Percentiles rank a stretch among this genome's conserved stretches.
Conservation (phyloP, 2,888 invertebrate genomes). For the Acleris laterana region DNA sequence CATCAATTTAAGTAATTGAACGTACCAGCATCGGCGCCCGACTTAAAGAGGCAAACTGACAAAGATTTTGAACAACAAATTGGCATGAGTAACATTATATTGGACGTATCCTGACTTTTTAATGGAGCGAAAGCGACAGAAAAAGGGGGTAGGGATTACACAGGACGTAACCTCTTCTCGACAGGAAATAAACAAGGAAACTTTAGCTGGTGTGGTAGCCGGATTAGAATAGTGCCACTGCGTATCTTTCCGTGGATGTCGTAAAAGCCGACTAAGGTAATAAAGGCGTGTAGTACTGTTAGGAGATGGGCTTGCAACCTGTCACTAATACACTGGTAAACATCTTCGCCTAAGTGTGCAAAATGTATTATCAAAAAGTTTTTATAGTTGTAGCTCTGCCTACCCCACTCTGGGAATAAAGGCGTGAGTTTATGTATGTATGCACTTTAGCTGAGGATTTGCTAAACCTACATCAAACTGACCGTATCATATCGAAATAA, state of each 20-base stretch:
- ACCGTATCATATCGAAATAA: conserved; percentile 54
- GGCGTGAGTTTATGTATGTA: too few relatives aligned
- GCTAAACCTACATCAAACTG: conserved; percentile 44
- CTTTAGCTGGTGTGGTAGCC: too few relatives aligned
- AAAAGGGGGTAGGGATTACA: conserved; percentile 20
- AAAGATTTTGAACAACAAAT: conserved; percentile 36
- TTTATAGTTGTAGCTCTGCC: too few relatives aligned
- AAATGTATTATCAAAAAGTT: too few relatives aligned
- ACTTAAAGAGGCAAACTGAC: conserved; percentile 33
- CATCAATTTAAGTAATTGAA: conserved; percentile 80
- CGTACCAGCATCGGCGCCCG: conserved; percentile 43
- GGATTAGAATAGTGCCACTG: too few relatives aligned
- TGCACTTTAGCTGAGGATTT: conserved; percentile 39
- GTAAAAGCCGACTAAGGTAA: too few relatives aligned
- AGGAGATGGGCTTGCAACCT: too few relatives aligned
- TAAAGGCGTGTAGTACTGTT: too few relatives aligned
- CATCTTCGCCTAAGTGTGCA: too few relatives aligned
- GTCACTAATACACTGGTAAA: too few relatives aligned
- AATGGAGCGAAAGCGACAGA: conserved; percentile 10
- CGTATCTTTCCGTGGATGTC: too few relatives aligned
- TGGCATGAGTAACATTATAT: conserved; percentile 34
- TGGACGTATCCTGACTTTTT: conserved; percentile 28
- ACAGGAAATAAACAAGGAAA: conserved; percentile 37
- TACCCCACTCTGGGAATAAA: too few relatives aligned
- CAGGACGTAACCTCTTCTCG: conserved; percentile 24